Evolutionary conservation across 2,113 vertebrate genomes (phyloP).

Genomic region (Mustelus asterias): DNA sequence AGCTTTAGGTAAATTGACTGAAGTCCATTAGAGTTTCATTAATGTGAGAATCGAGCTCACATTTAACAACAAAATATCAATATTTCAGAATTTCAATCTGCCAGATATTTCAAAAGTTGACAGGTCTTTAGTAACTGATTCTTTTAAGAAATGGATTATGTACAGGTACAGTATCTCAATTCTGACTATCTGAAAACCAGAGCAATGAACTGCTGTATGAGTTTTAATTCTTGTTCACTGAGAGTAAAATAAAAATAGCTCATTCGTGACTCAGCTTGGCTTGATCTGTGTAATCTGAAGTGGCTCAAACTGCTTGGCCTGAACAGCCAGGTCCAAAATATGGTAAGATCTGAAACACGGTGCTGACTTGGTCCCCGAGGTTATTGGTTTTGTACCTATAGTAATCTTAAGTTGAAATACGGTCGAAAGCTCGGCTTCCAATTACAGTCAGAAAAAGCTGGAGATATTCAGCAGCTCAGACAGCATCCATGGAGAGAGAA

Average conservation of each 20-base stretch:
- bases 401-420: neutral
- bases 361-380: too few species aligned
- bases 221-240: too few species aligned
- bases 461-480: neutral
- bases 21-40: neutral
- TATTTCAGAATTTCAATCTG: neutral
- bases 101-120: neutral
- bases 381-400: neutral
- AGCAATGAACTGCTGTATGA: too few species aligned
- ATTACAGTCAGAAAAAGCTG: neutral
- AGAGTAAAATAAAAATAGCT: too few species aligned
- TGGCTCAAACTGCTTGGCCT: too few species aligned
- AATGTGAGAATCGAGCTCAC: neutral
- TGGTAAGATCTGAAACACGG: too few species aligned
- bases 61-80: neutral
- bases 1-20: neutral
- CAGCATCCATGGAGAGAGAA: neutral
- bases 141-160: neutral
- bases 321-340: too few species aligned
- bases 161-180: too few species aligned
- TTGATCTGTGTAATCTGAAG: too few species aligned
- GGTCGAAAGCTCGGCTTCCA: neutral
- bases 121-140: neutral
- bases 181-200: too few species aligned
- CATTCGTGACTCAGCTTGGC: too few species aligned